Evolutionary conservation across 1,140 invertebrate genomes (phyloP), one percentile per base, ranked within the genome.

Genomic region (Sweltsa coloradensis): DNA sequence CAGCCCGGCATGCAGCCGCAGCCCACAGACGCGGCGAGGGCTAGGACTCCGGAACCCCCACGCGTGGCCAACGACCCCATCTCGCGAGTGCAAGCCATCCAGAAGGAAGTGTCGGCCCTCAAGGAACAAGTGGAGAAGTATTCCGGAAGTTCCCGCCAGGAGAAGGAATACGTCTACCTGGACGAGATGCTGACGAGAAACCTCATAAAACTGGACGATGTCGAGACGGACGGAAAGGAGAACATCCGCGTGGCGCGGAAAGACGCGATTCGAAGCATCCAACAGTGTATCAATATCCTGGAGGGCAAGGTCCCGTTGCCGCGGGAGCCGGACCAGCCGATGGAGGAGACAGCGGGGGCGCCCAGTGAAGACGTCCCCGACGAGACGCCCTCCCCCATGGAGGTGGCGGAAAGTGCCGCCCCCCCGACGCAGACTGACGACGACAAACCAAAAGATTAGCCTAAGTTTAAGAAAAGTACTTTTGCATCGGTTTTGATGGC

Each of bases 181-280:
- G 92, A 96, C 62, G 92, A 97, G 66, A 95, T 95, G 90, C 66
- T 97, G 13, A 96, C 91, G 1, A 76, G 91, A 34, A 87, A 89
- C 60, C 70, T 96, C 47, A 76, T 96, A 3, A 90, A 91, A 62
- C 63, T 96, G 47, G 93, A 97, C 61, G 81, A 85, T 53, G 86
- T 97, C 45, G 89, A 94, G 58, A 88, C 89, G 0, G 88, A 91
- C 49, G 89, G 89, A 1, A 83, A 88, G 57, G 88, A 93, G 22
- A 83, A 87, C 56, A 85, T 97, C 25, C 71, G 91, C 53, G 75
- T 79, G 46, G 85, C 86, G 0, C 72, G 92, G 16, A 90, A 85
- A 62, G 82, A 89, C 53, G 85, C 86, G 0, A 91, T 97, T 7
- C 85, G 81, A 59, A 81, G 78, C 60, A 92, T 97, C 57, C 83